Percentiles rank a stretch among this genome's conserved stretches.
These are phyloP conservation scores for Eupithecia vulgata DNA, from an alignment of 2,888 invertebrate genomes.

Conservation along the genomic window DNA sequence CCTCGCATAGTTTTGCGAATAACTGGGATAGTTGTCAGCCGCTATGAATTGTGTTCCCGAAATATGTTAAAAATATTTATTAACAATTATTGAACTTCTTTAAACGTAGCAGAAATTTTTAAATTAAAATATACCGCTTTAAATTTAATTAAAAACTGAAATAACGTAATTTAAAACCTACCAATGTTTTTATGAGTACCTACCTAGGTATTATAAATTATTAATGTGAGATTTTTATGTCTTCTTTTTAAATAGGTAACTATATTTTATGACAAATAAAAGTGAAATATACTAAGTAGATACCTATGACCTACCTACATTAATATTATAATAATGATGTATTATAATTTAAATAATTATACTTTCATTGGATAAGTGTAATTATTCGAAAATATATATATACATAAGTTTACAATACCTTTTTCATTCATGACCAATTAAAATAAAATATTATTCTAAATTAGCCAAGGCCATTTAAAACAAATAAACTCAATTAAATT, in stretches of 20 bases:
- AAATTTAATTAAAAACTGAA: background rate
- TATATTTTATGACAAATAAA: background rate
- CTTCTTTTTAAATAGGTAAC: background rate
- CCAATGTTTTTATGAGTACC: no score
- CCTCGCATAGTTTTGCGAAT: slow-evolving; percentile 71
- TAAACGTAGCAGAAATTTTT: background rate
- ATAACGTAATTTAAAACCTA: background rate
- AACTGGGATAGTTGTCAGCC: slow-evolving; percentile 52
- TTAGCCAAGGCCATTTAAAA: no score
- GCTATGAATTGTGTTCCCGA: slow-evolving; percentile 12
- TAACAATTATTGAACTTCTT: background rate
- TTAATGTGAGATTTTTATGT: background rate
- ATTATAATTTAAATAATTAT: no score
- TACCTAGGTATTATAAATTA: background rate
- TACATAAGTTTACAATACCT: no score
- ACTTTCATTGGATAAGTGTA: no score
- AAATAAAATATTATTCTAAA: no score
- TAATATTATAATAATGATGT: no score
- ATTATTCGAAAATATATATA: no score
- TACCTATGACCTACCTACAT: no score
- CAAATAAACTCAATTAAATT: background rate
- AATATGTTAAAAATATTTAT: background rate
- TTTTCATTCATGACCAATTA: no score
- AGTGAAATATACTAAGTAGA: background rate
- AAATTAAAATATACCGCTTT: background rate